phyloP scores from a whole-genome alignment of 2,888 invertebrate species.

The Carpatolechia fugitivella region DNA sequence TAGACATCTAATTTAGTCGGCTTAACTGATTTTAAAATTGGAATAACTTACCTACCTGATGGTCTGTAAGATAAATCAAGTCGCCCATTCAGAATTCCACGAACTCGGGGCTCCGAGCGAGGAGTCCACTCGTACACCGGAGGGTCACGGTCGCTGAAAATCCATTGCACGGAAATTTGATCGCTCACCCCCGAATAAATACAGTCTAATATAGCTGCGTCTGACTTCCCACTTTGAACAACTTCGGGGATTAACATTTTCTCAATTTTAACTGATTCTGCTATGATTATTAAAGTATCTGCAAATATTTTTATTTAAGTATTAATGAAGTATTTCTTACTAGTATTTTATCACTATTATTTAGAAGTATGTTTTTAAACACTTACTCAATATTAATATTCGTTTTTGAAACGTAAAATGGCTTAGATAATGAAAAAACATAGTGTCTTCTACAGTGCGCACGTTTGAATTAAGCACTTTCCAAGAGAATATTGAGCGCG shows the following conservation, averaged over 20 bases:
- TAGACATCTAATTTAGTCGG: too few species aligned
- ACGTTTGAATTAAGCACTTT: conserved; percentile 13
- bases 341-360: neutral
- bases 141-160: conserved; percentile 26
- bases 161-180: conserved; percentile 36
- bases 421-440: neutral
- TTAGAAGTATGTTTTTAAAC: neutral
- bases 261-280: conserved; percentile 36
- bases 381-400: neutral
- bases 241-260: conserved; percentile 38
- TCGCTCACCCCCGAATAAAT: conserved; percentile 28
- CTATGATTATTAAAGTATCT: conserved; percentile 16
- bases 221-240: conserved; percentile 29
- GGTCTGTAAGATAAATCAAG: conserved; percentile 29
- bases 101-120: conserved; percentile 24
- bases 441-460: neutral
- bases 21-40: too few species aligned
- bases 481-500: conserved; percentile 10
- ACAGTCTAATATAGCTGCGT: conserved; percentile 34
- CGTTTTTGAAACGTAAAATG: neutral
- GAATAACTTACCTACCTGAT: conserved; percentile 27
- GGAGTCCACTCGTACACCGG: conserved; percentile 38
- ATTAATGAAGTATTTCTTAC: neutral
- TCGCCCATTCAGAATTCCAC: conserved; percentile 29
- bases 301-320: neutral